Evolutionary conservation across 2,113 vertebrate species (phyloP).

Genomic region (Sylvietta virens): DNA sequence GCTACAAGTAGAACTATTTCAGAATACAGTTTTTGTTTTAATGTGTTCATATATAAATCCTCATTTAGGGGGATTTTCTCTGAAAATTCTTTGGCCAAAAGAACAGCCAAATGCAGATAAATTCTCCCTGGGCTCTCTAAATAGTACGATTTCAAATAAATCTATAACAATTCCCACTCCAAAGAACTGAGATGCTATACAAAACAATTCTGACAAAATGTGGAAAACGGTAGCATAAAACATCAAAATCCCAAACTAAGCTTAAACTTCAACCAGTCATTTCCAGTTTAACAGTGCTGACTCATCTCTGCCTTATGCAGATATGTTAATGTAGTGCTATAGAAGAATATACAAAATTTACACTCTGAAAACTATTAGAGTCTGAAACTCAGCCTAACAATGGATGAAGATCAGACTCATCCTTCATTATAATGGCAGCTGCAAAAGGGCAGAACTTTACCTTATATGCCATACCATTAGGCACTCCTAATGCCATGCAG

Average conservation of each 20-base stretch:
- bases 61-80: background rate
- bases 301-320: background rate
- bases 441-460: background rate
- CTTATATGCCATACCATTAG: background rate
- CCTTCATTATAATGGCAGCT: background rate
- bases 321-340: background rate
- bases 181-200: background rate
- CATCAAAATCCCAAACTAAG: background rate
- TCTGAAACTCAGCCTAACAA: background rate
- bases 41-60: background rate
- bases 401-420: background rate
- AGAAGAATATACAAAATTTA: background rate
- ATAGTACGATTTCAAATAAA: background rate
- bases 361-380: background rate
- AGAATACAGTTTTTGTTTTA: background rate
- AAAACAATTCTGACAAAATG: background rate
- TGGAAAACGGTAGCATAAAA: background rate
- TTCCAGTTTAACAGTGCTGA: background rate
- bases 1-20: background rate
- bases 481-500: background rate
- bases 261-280: background rate
- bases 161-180: background rate
- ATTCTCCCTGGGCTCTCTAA: background rate
- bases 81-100: background rate
- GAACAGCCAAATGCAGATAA: background rate